Base-by-base conservation (phyloP, 2,113 vertebrate species). In the Dolichotis patagonum region DNA sequence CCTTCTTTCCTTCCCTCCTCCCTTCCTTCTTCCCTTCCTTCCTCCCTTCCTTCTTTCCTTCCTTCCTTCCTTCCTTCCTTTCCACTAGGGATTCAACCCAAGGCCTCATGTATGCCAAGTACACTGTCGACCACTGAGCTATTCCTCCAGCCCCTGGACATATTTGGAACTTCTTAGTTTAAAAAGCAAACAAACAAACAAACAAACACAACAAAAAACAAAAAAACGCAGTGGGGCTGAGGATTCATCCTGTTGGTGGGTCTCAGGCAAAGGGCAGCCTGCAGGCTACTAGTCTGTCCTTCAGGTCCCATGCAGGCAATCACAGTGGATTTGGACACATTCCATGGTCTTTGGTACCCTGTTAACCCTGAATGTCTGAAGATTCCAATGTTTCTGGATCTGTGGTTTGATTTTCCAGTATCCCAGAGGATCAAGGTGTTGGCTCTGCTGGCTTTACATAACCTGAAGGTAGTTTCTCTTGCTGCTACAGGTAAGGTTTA, bases 211-310 rank as follows among this genome's bases (percentile, higher is more conserved):
- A 60, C 35, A 35, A 71, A 78, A 88, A 46, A 49, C 7, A 1
- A 1, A 24, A 41, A 5, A 12, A 56, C 19, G 56, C 52, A 54
- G 52, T 5, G 5, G n/a, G 56, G 7, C 4, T 28, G 4, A 38
- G 38, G 49, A 20, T 28, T 54, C 71, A 77, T 46, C 11, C 43
- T n/a, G 4, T 7, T 13, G 1, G 17, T 24, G 28, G 32, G n/a
- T n/a, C 81, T 4, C 38, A 52, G 58, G 41, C 30, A 19, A 43
- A 24, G 16, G 73, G 46, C n/a, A 19, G 22, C 60, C 49, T 7
- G 35, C 0, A 1, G 73, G n/a, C 26, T 4, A 8, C 24, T 24
- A n/a, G 1, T 3, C 4, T 26, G 32, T 1, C 28, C 46, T 4
- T 80, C 28, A 9, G 2, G 28, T 11, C 46, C 32, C 8, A 14